These are phyloP conservation scores for Spisula solida DNA, from an alignment of 2,888 invertebrate genomes.

Conservation along the genomic window DNA sequence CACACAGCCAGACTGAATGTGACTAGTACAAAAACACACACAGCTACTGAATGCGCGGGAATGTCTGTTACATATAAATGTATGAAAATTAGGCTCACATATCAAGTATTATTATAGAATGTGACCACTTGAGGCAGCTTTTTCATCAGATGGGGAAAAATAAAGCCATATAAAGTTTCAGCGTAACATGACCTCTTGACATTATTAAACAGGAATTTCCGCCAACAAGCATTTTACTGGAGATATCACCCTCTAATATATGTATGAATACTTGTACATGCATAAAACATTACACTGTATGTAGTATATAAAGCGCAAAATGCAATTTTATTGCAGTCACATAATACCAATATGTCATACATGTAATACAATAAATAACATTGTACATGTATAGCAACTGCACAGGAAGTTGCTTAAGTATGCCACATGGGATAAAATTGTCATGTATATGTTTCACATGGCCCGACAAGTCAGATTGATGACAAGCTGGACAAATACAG, in stretches of 20 bases:
- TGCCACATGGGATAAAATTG: too few relatives aligned
- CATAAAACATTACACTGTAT: too few relatives aligned
- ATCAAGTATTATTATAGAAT: not conserved
- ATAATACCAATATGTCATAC: too few relatives aligned
- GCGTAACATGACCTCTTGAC: not conserved
- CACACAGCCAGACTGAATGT: not conserved
- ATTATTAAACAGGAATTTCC: slow-evolving; percentile 4
- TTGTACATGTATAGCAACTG: too few relatives aligned
- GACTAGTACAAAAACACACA: not conserved
- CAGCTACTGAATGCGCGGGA: not conserved
- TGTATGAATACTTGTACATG: too few relatives aligned
- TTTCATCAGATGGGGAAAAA: not conserved
- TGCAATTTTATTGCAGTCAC: too few relatives aligned
- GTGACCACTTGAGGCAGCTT: not conserved
- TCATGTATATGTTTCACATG: too few relatives aligned
- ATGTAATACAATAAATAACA: too few relatives aligned
- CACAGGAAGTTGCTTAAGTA: too few relatives aligned
- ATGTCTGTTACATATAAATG: not conserved
- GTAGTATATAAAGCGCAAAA: too few relatives aligned
- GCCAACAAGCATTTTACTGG: not conserved
- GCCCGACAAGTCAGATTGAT: too few relatives aligned
- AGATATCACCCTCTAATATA: not conserved
- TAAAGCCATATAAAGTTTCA: not conserved
- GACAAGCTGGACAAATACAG: too few relatives aligned
- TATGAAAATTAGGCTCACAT: not conserved